These are phyloP conservation scores for Agrotis puta DNA, from an alignment of 2,888 invertebrate genomes.

Conservation along the genomic window DNA sequence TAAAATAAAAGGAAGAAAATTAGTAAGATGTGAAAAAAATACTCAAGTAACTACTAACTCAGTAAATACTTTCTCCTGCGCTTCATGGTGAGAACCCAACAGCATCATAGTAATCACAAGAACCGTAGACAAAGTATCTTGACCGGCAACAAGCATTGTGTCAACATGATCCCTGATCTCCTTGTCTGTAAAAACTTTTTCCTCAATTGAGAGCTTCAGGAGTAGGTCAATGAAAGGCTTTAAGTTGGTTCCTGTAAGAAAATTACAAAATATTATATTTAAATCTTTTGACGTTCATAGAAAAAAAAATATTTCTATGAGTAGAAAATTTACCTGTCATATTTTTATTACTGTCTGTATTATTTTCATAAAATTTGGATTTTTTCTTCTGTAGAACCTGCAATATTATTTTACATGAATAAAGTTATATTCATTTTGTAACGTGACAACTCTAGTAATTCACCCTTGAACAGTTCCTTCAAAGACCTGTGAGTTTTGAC, in stretches of 20 bases:
- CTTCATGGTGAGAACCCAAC: slow-evolving; percentile 82
- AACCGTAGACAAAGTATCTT: slow-evolving; percentile 86
- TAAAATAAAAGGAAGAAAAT: no score
- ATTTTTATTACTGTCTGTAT: neutral
- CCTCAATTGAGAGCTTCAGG: slow-evolving; percentile 85
- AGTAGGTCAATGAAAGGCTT: slow-evolving; percentile 90
- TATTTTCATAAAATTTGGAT: neutral
- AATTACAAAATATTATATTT: neutral
- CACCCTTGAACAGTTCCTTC: no score
- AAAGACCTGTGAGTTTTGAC: no score
- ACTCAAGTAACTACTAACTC: slow-evolving; percentile 73
- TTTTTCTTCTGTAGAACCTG: slow-evolving; percentile 10
- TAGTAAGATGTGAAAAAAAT: neutral
- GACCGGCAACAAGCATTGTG: slow-evolving; percentile 91
- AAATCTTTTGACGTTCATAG: neutral
- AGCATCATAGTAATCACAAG: slow-evolving; percentile 82
- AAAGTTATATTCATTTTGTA: neutral
- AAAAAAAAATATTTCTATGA: no score
- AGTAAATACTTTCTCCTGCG: slow-evolving; percentile 77
- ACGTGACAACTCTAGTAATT: no score
- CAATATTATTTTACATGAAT: neutral
- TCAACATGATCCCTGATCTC: slow-evolving; percentile 91
- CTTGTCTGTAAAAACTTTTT: slow-evolving; percentile 83
- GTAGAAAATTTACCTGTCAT: slow-evolving; percentile 63
- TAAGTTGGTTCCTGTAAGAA: slow-evolving; percentile 74